Evolutionary conservation across 2,888 invertebrate species (phyloP).

Genomic region (Trypoxylon attenuatum): DNA sequence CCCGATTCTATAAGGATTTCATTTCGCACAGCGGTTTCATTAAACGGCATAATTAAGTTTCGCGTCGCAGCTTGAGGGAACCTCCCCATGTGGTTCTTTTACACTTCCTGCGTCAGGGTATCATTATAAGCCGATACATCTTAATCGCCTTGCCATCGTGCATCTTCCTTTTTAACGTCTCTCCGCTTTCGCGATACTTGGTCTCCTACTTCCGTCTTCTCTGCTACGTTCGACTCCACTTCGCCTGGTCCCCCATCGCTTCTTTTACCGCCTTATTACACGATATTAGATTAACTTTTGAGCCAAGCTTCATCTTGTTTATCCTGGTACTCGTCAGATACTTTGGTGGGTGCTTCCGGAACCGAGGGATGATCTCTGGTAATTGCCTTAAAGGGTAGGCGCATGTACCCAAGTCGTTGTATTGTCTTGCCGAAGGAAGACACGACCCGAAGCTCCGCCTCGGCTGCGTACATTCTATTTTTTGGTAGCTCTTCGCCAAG

Average conservation of each 20-base stretch:
- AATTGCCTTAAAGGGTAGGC: conserved; percentile 63
- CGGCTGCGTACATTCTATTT: neutral
- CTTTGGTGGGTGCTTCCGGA: conserved; percentile 20
- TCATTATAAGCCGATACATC: conserved; percentile 70
- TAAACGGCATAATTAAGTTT: conserved; percentile 71
- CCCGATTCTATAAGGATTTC: conserved; percentile 67
- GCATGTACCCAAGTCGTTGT: neutral
- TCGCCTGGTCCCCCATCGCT: conserved; percentile 28
- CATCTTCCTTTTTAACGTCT: conserved; percentile 18
- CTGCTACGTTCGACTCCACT: conserved; percentile 31
- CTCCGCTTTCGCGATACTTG: conserved; percentile 13
- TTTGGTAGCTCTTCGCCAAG: neutral
- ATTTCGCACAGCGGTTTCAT: conserved; percentile 68
- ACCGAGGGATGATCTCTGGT: conserved; percentile 56
- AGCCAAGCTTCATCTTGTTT: conserved; percentile 59
- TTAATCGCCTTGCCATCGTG: conserved; percentile 54
- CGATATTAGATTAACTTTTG: conserved; percentile 65
- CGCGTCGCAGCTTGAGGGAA: conserved; percentile 48
- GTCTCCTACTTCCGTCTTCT: conserved; percentile 9
- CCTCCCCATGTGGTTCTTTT: too few species aligned
- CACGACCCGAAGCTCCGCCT: neutral
- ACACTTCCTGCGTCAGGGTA: conserved; percentile 51
- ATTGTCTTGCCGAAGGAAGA: neutral
- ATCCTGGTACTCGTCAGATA: conserved; percentile 44
- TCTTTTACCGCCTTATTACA: conserved; percentile 63